Percentiles rank a stretch among this genome's conserved stretches.
Evolutionary conservation across 2,113 vertebrate genomes (phyloP).

Genomic region (Protobothrops flavoviridis): DNA sequence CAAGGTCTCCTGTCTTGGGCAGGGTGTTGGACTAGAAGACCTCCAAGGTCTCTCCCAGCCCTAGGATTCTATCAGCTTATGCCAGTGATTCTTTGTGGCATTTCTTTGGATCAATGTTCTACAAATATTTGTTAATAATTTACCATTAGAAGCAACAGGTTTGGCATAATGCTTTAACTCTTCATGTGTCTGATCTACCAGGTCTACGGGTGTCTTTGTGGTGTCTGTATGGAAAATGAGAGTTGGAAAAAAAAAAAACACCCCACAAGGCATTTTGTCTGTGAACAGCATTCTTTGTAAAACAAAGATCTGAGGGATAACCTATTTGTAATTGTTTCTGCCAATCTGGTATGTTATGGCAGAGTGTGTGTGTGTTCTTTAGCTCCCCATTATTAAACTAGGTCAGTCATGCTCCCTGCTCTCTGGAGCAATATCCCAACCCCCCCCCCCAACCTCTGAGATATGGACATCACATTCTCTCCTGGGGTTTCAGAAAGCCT

Average conservation of each 20-base stretch:
- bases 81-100: not conserved
- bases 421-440: not conserved
- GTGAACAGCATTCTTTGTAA: not conserved
- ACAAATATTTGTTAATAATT: not conserved
- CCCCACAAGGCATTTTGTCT: not conserved
- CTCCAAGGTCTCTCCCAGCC: no score
- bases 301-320: not conserved
- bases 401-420: not conserved
- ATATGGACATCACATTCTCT: not conserved
- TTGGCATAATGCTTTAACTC: not conserved
- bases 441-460: not conserved
- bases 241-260: not conserved
- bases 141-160: not conserved
- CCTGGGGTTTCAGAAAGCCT: not conserved
- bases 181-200: not conserved
- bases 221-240: not conserved
- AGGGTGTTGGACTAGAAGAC: no score
- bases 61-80: not conserved
- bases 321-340: not conserved
- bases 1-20: not conserved
- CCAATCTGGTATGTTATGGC: not conserved
- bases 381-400: not conserved
- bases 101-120: not conserved
- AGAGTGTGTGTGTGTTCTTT: not conserved
- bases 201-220: not conserved